phyloP scores from a whole-genome alignment of 2,113 vertebrate genomes.

The Vulpes vulpes region DNA sequence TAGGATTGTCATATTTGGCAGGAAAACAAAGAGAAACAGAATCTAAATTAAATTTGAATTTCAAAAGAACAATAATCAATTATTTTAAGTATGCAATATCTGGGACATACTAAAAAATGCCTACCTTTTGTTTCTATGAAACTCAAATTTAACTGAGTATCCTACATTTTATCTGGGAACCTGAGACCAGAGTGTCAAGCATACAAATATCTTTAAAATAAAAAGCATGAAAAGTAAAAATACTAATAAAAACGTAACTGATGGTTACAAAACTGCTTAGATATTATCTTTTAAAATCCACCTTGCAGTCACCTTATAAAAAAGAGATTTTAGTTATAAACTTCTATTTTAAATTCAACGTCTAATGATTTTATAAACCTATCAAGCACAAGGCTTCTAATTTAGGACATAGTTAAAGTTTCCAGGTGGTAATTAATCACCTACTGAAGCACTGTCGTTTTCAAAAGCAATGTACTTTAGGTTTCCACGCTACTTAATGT shows the following conservation, averaged over 20 bases:
- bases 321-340: slow-evolving; percentile 23
- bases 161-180: neutral
- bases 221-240: neutral
- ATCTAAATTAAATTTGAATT: slow-evolving; percentile 20
- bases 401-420: neutral
- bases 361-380: slow-evolving; percentile 22
- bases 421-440: neutral
- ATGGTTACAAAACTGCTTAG: neutral
- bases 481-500: neutral
- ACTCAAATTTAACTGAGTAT: neutral
- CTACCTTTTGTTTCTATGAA: neutral
- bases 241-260: slow-evolving; percentile 8
- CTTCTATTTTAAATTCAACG: neutral
- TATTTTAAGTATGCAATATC: neutral
- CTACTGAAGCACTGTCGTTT: neutral
- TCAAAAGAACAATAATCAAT: neutral
- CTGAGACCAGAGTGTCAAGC: neutral
- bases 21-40: neutral
- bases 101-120: neutral
- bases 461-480: neutral
- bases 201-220: neutral
- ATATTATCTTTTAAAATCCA: neutral
- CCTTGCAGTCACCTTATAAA: neutral
- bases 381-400: neutral
- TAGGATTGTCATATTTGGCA: neutral